Evolutionary conservation across 2,888 invertebrate genomes (phyloP).

Genomic region (Calliopum simillimum): DNA sequence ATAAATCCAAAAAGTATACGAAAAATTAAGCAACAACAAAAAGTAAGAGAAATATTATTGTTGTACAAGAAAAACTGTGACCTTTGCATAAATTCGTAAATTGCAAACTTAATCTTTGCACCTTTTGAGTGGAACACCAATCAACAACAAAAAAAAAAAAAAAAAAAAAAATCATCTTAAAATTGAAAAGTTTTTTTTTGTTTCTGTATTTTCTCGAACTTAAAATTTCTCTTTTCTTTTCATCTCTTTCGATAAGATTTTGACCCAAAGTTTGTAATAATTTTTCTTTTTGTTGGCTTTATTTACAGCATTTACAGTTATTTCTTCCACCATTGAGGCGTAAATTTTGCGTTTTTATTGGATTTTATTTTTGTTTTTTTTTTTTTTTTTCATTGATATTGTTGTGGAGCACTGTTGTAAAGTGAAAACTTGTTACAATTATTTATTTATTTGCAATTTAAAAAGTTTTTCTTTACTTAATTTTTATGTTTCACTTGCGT

Average conservation of each 20-base stretch:
- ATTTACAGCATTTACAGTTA: not conserved
- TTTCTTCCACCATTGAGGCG: no score
- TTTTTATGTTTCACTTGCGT: no score
- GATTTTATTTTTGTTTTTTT: not conserved
- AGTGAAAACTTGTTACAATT: constrained; percentile 3
- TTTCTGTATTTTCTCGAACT: not conserved
- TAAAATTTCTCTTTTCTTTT: not conserved
- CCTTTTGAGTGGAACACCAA: no score
- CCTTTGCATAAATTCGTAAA: constrained; percentile 7
- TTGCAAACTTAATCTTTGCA: not conserved
- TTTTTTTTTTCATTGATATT: not conserved
- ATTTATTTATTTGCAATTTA: no score
- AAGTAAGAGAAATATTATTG: constrained; percentile 20
- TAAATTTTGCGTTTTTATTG: not conserved
- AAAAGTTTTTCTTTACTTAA: no score
- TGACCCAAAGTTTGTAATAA: not conserved
- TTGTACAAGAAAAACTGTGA: not conserved
- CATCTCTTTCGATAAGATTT: not conserved
- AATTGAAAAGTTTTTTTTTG: constrained; percentile 4
- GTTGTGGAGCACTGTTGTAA: not conserved
- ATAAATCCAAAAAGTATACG: constrained; percentile 18
- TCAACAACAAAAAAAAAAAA: no score
- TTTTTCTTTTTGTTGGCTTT: not conserved
- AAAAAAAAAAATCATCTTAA: not conserved
- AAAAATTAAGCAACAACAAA: constrained; percentile 9